Evolutionary conservation across 2,113 vertebrate species (phyloP).

Genomic region (Dipodomys stephensi): DNA sequence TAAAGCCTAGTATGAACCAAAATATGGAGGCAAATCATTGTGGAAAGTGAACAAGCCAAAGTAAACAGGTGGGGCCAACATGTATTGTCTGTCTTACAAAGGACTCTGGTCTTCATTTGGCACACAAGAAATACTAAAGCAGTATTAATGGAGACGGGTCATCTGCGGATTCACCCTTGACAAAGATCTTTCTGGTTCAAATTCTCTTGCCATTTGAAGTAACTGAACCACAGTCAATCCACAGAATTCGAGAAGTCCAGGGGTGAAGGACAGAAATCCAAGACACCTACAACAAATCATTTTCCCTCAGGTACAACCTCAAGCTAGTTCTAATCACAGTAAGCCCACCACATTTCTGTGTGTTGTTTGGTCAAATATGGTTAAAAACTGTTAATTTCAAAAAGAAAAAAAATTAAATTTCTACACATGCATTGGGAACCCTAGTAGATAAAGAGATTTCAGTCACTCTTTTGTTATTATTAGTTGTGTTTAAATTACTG

Average conservation of each 20-base stretch:
- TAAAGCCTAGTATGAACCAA: too few species aligned
- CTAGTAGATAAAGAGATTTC: too few species aligned
- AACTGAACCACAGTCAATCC: not conserved
- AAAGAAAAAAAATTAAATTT: too few species aligned
- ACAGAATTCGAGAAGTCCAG: not conserved
- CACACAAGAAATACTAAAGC: not conserved
- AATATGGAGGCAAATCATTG: not conserved
- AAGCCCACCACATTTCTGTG: too few species aligned
- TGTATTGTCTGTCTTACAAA: not conserved
- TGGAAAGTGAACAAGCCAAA: not conserved
- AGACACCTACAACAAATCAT: not conserved
- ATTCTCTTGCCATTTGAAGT: not conserved
- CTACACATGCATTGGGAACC: too few species aligned
- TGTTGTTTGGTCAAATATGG: too few species aligned
- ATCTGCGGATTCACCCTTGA: not conserved
- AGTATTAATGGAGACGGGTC: not conserved
- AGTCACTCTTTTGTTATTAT: too few species aligned
- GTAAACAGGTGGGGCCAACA: not conserved
- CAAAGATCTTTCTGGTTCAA: not conserved
- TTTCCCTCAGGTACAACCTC: slow-evolving; percentile 6
- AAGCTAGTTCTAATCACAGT: not conserved
- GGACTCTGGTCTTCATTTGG: not conserved
- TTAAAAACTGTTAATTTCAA: too few species aligned
- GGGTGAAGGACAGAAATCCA: not conserved
- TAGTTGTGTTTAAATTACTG: too few species aligned